Percentiles rank a stretch among this genome's conserved stretches.
phyloP scores from a whole-genome alignment of 2,888 invertebrate genomes.

The Capitulum mitella region DNA sequence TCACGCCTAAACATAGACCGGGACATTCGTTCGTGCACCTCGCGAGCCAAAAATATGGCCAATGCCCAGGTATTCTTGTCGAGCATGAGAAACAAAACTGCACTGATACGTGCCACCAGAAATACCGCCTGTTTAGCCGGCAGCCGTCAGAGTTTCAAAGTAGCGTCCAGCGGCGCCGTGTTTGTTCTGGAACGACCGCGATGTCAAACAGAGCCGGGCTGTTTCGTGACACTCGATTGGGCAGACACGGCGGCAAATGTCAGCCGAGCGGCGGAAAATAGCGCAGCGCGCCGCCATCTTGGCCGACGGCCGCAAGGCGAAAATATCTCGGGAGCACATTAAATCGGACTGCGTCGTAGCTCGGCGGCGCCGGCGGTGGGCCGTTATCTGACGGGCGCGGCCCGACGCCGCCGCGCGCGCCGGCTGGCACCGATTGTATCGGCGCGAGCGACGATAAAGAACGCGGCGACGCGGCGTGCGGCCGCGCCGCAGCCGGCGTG shows the following conservation, averaged over 20 bases:
- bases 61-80: background rate
- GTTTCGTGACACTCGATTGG: background rate
- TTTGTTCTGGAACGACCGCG: slow-evolving; percentile 1
- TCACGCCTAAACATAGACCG: background rate
- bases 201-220: background rate
- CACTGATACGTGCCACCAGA: background rate
- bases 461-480: background rate
- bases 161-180: background rate
- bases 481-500: background rate
- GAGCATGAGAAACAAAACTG: background rate
- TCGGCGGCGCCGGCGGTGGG: background rate
- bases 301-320: background rate
- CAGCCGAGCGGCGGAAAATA: background rate
- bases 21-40: background rate
- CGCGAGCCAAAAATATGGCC: background rate
- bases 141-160: background rate
- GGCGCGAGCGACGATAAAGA: slow-evolving; percentile 1
- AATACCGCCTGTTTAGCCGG: background rate
- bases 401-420: background rate
- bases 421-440: slow-evolving; percentile 6
- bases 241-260: background rate
- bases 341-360: background rate
- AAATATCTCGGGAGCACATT: background rate
- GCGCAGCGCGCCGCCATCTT: background rate
- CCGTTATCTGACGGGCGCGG: background rate